Percentiles rank a stretch among this genome's conserved stretches.
Conservation (phyloP, 2,797 vertebrate species). For the Mallotus villosus region DNA sequence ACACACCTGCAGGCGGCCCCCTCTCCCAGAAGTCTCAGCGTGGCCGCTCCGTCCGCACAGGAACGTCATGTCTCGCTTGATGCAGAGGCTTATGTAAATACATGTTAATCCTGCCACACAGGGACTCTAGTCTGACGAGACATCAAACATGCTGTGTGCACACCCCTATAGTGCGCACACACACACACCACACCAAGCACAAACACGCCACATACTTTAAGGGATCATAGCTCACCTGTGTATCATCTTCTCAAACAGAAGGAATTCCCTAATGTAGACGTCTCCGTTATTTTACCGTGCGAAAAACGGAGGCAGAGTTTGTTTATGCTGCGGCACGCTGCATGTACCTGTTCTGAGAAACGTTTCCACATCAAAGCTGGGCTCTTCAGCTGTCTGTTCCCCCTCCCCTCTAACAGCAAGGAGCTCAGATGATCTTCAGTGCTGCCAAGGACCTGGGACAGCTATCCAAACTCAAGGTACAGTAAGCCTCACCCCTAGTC, state of each 20-base stretch:
- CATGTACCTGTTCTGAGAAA: neutral
- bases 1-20: too few species aligned
- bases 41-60: too few species aligned
- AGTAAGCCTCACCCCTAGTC: constrained; percentile 57
- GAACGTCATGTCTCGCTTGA: neutral
- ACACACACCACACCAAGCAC: constrained; percentile 6
- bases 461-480: constrained; percentile 93
- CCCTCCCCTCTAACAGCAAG: constrained; percentile 73
- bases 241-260: too few species aligned
- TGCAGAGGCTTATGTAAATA: constrained; percentile 1
- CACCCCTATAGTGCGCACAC: neutral
- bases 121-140: too few species aligned
- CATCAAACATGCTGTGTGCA: too few species aligned
- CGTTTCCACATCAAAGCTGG: neutral
- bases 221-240: too few species aligned
- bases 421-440: constrained; percentile 97
- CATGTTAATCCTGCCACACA: neutral
- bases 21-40: too few species aligned
- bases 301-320: neutral
- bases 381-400: neutral
- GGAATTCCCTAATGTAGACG: too few species aligned
- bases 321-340: neutral
- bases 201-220: neutral
- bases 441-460: constrained; percentile 98
- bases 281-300: too few species aligned